Conservation (phyloP, 2,797 vertebrate species). For the Anguilla pacifica region DNA sequence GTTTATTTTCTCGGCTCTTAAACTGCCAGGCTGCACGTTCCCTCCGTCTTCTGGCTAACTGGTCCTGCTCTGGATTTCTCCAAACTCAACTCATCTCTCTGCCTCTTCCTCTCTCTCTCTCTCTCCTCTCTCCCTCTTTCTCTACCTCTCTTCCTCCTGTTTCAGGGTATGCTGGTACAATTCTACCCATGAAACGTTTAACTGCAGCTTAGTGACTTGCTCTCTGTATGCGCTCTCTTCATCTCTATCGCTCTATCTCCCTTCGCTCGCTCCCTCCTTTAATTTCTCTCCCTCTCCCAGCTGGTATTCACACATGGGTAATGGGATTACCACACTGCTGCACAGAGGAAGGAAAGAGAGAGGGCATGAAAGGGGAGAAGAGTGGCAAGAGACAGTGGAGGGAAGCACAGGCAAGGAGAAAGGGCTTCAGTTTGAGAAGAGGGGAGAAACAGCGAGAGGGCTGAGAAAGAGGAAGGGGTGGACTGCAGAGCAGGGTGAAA, state of each 20-base stretch:
- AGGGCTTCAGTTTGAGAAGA: constrained; percentile 31
- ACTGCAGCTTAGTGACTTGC: constrained; percentile 52
- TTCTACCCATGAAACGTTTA: background rate
- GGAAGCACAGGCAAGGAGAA: constrained; percentile 50
- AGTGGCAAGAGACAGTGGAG: constrained; percentile 55
- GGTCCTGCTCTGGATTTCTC: background rate
- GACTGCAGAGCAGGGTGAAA: background rate
- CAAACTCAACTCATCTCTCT: background rate
- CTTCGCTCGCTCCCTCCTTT: constrained; percentile 53
- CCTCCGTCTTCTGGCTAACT: background rate
- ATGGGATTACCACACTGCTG: constrained; percentile 76
- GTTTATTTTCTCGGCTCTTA: constrained; percentile 78
- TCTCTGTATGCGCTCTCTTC: constrained; percentile 57
- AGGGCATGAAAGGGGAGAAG: constrained; percentile 38
- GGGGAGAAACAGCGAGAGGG: background rate
- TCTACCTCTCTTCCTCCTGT: constrained; percentile 24
- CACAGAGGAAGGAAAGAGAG: constrained; percentile 54
- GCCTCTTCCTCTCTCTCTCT: background rate
- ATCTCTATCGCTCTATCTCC: constrained; percentile 49
- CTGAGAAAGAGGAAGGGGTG: background rate
- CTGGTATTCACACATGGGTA: constrained; percentile 77
- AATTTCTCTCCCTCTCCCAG: constrained; percentile 60
- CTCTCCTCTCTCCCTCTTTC: constrained; percentile 53
- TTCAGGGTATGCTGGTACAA: constrained; percentile 12
- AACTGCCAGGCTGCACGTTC: constrained; percentile 61